Evolutionary conservation across 2,113 vertebrate species (phyloP).

Genomic region (Daubentonia madagascariensis): DNA sequence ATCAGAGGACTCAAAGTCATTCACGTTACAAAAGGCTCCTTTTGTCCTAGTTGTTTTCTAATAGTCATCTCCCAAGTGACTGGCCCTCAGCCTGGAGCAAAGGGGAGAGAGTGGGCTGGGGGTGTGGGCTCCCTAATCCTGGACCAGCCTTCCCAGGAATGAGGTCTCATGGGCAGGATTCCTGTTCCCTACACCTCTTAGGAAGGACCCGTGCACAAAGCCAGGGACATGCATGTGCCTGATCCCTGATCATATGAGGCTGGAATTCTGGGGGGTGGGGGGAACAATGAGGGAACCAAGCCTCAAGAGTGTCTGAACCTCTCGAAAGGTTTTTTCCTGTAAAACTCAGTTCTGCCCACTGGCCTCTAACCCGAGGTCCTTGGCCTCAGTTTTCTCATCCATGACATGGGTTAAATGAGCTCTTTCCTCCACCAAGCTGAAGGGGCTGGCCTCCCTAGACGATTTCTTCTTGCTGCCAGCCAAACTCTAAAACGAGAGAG

Average conservation of each 20-base stretch:
- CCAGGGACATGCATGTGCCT: rapidly evolving
- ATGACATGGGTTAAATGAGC: neutral
- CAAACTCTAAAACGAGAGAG: neutral
- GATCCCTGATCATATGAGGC: neutral
- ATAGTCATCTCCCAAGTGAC: neutral
- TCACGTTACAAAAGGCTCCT: neutral
- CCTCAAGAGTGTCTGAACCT: neutral
- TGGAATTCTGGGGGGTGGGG: neutral
- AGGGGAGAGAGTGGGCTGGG: neutral
- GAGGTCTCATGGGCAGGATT: rapidly evolving
- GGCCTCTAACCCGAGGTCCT: neutral
- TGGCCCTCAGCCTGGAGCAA: neutral
- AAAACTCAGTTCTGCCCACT: neutral
- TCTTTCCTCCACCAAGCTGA: neutral
- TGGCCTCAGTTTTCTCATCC: neutral
- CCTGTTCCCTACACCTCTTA: neutral
- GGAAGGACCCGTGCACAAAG: neutral
- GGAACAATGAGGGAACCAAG: too few relatives aligned
- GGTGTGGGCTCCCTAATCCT: neutral
- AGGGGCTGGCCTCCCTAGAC: neutral
- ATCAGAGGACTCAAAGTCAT: rapidly evolving
- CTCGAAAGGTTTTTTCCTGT: neutral
- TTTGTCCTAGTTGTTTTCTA: neutral
- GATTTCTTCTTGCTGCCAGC: neutral
- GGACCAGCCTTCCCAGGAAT: neutral